Percentiles rank a stretch among this genome's conserved stretches.
Conservation (phyloP, 2,888 invertebrate species). For the Scaptomyza caliginosa region DNA sequence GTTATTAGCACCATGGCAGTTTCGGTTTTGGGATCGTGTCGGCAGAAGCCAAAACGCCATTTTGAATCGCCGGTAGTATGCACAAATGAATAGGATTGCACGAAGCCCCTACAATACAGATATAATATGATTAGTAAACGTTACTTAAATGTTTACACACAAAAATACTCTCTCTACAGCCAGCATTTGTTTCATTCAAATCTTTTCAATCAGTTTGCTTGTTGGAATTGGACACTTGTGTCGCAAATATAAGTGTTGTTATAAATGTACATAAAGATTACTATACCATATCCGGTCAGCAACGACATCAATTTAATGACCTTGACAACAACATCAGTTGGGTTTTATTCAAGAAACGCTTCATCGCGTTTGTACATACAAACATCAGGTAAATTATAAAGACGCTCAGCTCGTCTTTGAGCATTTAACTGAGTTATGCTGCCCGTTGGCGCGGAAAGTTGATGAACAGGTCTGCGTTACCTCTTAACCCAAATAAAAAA, state of each 20-base stretch:
- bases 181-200: too few species aligned
- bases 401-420: constrained; percentile 3
- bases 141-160: not conserved
- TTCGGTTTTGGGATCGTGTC: constrained; percentile 95
- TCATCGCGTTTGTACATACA: constrained; percentile 29
- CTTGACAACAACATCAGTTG: constrained; percentile 30
- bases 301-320: constrained; percentile 33
- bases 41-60: constrained; percentile 98
- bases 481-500: constrained; percentile 64
- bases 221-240: not conserved
- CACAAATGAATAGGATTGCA: constrained; percentile 98
- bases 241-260: not conserved
- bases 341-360: constrained; percentile 33
- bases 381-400: constrained; percentile 1
- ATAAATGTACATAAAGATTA: constrained; percentile 7
- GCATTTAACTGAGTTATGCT: constrained; percentile 40
- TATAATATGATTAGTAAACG: constrained; percentile 3
- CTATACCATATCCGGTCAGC: constrained; percentile 36
- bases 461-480: constrained; percentile 19
- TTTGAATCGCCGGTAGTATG: constrained; percentile 97
- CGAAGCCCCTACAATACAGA: constrained; percentile 87
- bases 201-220: not conserved
- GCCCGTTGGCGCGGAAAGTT: constrained; percentile 38
- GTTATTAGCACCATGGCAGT: constrained; percentile 94
- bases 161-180: not conserved